phyloP scores from a whole-genome alignment of 2,888 invertebrate genomes.

The Oeneis ivallda region DNA sequence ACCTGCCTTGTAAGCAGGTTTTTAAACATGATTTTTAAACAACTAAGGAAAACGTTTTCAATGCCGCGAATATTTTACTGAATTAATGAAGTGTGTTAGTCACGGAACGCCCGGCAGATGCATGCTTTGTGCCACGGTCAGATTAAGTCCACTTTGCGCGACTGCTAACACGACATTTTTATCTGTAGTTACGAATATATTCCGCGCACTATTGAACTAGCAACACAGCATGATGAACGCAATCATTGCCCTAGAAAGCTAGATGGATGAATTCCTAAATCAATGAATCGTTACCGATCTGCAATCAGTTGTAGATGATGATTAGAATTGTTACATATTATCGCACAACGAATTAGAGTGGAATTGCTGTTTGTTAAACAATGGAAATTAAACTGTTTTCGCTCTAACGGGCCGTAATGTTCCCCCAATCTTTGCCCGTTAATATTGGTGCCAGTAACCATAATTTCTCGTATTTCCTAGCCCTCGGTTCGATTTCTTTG shows the following conservation, averaged over 20 bases:
- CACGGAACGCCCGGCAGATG: too few relatives aligned
- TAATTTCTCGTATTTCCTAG: constrained; percentile 59
- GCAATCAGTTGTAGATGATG: constrained; percentile 54
- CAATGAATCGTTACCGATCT: constrained; percentile 46
- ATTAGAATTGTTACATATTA: constrained; percentile 71
- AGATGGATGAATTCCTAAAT: constrained; percentile 46
- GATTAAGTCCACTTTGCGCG: not conserved
- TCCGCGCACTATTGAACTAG: not conserved
- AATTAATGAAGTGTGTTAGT: too few relatives aligned
- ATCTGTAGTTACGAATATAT: not conserved
- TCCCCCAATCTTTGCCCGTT: constrained; percentile 50
- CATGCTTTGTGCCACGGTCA: too few relatives aligned
- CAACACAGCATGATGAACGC: constrained; percentile 10
- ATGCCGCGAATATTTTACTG: too few relatives aligned
- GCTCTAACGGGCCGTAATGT: constrained; percentile 63
- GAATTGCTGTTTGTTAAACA: constrained; percentile 68
- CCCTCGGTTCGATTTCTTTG: constrained; percentile 54
- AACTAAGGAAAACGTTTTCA: too few relatives aligned
- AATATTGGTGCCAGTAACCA: constrained; percentile 52
- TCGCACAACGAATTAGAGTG: constrained; percentile 62
- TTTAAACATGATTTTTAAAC: too few relatives aligned
- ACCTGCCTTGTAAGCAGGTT: too few relatives aligned
- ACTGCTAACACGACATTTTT: not conserved
- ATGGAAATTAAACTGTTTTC: constrained; percentile 71
- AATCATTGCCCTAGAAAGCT: constrained; percentile 42